phyloP scores from a whole-genome alignment of 2,797 vertebrate genomes.

The Vultur gryphus region DNA sequence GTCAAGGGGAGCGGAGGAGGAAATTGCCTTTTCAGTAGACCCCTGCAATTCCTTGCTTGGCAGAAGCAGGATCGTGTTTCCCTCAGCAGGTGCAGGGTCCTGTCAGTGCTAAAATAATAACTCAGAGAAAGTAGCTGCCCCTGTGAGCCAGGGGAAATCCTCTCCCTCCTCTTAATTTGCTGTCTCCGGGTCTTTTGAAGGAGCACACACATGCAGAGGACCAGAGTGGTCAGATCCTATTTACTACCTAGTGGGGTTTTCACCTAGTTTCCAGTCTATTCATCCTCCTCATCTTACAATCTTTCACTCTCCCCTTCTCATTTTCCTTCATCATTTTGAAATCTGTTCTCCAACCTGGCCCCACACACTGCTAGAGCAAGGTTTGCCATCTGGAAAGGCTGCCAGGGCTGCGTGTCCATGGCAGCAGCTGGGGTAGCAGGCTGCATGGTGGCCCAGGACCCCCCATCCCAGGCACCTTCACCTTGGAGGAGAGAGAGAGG shows the following conservation, averaged over 20 bases:
- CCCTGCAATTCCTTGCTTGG: neutral
- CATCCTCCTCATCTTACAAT: neutral
- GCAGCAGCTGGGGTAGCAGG: neutral
- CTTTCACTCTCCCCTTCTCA: neutral
- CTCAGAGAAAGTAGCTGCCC: neutral
- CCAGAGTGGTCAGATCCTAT: neutral
- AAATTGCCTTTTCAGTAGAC: neutral
- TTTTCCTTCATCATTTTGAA: neutral
- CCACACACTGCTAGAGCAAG: neutral
- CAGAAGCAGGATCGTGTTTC: neutral
- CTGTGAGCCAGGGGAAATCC: neutral
- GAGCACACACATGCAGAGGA: fast-evolving
- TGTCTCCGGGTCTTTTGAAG: neutral
- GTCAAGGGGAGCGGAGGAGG: neutral
- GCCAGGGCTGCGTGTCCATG: neutral
- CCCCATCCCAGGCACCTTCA: neutral
- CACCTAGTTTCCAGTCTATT: neutral
- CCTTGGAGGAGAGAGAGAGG: neutral
- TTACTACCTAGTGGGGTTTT: neutral
- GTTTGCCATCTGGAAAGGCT: neutral
- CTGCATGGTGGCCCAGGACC: fast-evolving
- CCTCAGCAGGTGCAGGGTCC: neutral
- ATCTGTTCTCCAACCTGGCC: neutral
- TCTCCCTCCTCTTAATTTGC: neutral
- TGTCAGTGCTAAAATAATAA: neutral